Conservation (phyloP, 2,113 vertebrate species). For the Callaeas wilsoni region DNA sequence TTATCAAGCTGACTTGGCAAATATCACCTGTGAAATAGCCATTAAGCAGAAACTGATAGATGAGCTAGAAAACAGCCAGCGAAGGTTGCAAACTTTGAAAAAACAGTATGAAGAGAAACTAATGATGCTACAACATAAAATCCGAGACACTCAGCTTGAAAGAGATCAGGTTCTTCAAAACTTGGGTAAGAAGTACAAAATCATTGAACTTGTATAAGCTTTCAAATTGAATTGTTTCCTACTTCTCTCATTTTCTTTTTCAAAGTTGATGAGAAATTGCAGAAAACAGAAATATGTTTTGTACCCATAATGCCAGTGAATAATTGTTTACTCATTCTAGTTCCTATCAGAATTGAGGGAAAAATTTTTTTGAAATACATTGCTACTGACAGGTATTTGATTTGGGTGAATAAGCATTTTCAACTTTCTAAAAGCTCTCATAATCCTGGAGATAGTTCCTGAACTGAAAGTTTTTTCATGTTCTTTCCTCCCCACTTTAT, state of each 20-base stretch:
- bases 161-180: slow-evolving; percentile 96
- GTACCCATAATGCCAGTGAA: neutral
- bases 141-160: slow-evolving; percentile 94
- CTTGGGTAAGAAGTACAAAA: slow-evolving; percentile 78
- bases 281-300: neutral
- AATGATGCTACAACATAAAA: slow-evolving; percentile 95
- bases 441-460: neutral
- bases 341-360: neutral
- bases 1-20: slow-evolving; percentile 94
- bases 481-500: neutral
- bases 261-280: neutral
- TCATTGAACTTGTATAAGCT: neutral
- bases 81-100: slow-evolving; percentile 91
- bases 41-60: slow-evolving; percentile 99
- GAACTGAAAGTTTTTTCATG: neutral
- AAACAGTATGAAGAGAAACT: slow-evolving; percentile 97
- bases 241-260: neutral
- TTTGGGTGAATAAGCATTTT: neutral
- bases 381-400: neutral
- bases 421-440: neutral
- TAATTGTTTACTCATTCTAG: neutral
- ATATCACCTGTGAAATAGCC: slow-evolving; percentile 98
- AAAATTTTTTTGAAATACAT: neutral
- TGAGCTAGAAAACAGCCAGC: slow-evolving; percentile 97
- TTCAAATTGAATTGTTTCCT: neutral